A percentile compares a stretch with the other conserved stretches of the same genome.
phyloP scores from a whole-genome alignment of 2,888 invertebrate species.

The Azorinus chamasolen region DNA sequence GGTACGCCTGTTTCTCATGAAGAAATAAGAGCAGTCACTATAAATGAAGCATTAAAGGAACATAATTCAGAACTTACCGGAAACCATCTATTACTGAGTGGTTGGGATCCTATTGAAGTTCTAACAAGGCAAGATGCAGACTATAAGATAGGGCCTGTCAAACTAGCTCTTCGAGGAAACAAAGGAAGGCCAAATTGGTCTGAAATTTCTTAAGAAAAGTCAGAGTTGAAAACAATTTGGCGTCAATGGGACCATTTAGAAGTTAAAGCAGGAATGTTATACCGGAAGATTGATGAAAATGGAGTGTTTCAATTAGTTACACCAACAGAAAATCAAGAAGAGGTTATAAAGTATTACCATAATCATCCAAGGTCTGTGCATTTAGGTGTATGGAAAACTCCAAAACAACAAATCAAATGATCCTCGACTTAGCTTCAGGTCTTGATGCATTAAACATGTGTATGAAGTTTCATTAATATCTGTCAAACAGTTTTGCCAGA shows the following conservation, averaged over 20 bases:
- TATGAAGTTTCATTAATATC: no score
- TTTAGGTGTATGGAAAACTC: no score
- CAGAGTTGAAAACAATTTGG: conserved; percentile 49
- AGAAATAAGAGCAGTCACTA: conserved; percentile 5
- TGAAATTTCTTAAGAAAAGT: conserved; percentile 11
- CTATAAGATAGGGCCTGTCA: conserved; percentile 5
- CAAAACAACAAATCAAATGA: no score
- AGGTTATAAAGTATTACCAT: no score
- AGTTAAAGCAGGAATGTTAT: conserved; percentile 45
- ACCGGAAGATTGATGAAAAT: conserved; percentile 30
- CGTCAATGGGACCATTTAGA: conserved; percentile 59
- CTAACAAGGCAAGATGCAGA: conserved; percentile 14
- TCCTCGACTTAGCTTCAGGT: no score
- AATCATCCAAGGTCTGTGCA: no score
- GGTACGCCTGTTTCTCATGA: no score
- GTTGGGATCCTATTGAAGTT: conserved; percentile 19
- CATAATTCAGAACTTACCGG: conserved; percentile 1
- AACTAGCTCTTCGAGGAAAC: not conserved
- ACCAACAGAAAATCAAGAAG: no score
- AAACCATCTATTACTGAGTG: conserved; percentile 21
- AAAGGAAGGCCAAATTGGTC: conserved; percentile 28
- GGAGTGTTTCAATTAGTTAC: no score
- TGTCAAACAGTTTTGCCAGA: no score
- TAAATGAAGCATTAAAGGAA: not conserved
- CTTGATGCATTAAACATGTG: no score